Evolutionary conservation across 23 tunicate genomes (phyloP).

Genomic region (Halocynthia aurantium): DNA sequence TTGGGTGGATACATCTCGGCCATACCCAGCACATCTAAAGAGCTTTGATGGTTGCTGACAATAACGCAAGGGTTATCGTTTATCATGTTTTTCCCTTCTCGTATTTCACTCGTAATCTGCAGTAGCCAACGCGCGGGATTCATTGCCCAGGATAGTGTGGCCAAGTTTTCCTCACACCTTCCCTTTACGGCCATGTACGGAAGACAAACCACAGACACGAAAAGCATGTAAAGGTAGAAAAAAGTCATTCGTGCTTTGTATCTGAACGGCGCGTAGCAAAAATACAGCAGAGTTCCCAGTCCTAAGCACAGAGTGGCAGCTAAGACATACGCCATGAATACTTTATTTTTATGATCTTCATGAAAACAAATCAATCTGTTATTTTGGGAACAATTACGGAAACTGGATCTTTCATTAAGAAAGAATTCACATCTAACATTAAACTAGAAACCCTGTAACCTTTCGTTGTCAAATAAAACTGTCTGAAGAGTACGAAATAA

Average conservation of each 20-base stretch:
- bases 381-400: too few species aligned
- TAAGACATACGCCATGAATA: too few species aligned
- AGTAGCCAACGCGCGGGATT: not conserved
- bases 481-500: too few species aligned
- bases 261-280: not conserved
- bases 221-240: not conserved
- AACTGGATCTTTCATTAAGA: too few species aligned
- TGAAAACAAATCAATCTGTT: too few species aligned
- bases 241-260: conserved; percentile 4
- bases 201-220: not conserved
- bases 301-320: too few species aligned
- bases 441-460: too few species aligned
- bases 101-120: not conserved
- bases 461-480: too few species aligned
- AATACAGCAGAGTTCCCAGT: not conserved
- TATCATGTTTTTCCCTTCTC: conserved; percentile 3
- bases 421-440: too few species aligned
- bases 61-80: not conserved
- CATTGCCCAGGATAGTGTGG: not conserved
- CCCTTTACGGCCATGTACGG: not conserved
- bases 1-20: not conserved
- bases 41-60: conserved; percentile 8
- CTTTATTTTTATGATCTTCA: too few species aligned
- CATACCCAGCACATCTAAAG: conserved; percentile 5
- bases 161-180: not conserved